Evolutionary conservation across 2,113 vertebrate species (phyloP).

Genomic region (Piliocolobus tephrosceles): DNA sequence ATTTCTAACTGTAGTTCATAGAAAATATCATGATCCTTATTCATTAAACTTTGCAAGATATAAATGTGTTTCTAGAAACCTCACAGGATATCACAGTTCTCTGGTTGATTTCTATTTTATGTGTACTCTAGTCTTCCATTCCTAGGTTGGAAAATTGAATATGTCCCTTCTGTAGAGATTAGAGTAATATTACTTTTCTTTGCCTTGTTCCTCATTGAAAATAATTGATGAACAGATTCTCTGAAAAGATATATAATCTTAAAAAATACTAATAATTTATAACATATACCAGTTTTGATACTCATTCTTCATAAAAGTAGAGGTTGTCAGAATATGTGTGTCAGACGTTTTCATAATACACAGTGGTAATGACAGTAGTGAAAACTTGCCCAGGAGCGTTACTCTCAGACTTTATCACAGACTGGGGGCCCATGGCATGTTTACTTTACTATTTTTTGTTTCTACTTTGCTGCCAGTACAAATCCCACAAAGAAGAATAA

Average conservation of each 20-base stretch:
- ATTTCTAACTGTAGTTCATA: neutral
- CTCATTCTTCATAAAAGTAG: neutral
- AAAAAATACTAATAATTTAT: conserved; percentile 6
- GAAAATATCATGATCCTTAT: neutral
- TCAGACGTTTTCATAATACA: neutral
- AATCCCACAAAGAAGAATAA: neutral
- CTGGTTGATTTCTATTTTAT: neutral
- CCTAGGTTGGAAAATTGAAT: neutral
- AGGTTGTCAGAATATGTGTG: neutral
- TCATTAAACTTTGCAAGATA: neutral
- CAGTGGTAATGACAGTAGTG: neutral
- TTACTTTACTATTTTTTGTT: neutral
- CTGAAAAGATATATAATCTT: neutral
- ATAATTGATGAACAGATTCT: conserved; percentile 14
- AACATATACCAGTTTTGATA: neutral
- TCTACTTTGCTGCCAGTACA: neutral
- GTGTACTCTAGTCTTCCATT: neutral
- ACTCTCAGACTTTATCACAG: neutral
- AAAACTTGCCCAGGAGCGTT: neutral
- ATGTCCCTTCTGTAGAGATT: neutral
- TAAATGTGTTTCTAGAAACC: conserved; percentile 28
- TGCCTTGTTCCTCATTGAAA: neutral
- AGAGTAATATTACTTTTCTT: conserved; percentile 8
- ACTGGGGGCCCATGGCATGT: neutral
- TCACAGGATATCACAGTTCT: neutral